Evolutionary conservation across 2,888 invertebrate genomes (phyloP).

Genomic region (Scelioninae gen. 2): DNA sequence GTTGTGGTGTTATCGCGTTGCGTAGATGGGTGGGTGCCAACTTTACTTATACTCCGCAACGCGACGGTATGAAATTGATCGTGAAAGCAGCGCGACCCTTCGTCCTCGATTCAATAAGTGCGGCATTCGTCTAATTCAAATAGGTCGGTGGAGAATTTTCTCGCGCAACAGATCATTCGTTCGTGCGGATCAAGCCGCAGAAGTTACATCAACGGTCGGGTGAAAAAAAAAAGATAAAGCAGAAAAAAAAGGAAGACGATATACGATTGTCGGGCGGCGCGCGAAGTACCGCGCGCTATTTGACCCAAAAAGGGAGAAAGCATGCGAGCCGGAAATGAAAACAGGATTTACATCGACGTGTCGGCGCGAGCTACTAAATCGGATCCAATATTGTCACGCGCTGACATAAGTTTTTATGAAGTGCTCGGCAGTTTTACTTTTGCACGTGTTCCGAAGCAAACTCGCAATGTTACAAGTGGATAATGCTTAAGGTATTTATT

Average conservation of each 20-base stretch:
- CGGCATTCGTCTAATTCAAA: constrained; percentile 44
- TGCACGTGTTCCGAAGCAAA: background rate
- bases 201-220: constrained; percentile 29
- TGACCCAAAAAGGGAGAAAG: constrained; percentile 18
- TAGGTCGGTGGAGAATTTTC: constrained; percentile 51
- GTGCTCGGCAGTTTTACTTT: background rate
- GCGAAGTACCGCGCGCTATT: constrained; percentile 1
- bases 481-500: no score
- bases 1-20: background rate
- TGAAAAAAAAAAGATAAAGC: no score
- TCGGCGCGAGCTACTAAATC: background rate
- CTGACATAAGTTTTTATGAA: constrained; percentile 13
- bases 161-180: constrained; percentile 47
- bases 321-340: constrained; percentile 13
- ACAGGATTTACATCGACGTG: constrained; percentile 8
- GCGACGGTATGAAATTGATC: constrained; percentile 25
- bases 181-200: constrained; percentile 26
- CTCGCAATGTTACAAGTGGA: no score
- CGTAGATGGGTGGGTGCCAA: constrained; percentile 14
- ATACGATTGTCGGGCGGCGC: background rate
- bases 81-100: constrained; percentile 43
- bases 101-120: constrained; percentile 48
- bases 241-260: constrained; percentile 8
- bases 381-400: constrained; percentile 15
- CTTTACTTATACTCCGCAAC: constrained; percentile 29